These are phyloP conservation scores for Hycleus phaleratus DNA, from an alignment of 1,140 invertebrate genomes.

Conservation along the genomic window DNA sequence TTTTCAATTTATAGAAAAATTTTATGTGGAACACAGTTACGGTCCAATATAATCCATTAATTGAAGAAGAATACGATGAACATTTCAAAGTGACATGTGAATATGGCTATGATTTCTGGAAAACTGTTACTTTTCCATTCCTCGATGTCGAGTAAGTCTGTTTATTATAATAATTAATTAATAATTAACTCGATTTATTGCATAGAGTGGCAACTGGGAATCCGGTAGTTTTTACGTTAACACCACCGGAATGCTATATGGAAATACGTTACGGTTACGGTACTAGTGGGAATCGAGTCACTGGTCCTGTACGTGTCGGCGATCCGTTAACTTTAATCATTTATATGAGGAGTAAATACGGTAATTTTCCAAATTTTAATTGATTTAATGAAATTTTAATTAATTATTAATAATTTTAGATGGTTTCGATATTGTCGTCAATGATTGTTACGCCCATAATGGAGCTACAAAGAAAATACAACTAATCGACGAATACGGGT, in stretches of 20 bases:
- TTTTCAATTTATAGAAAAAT: conserved; percentile 60
- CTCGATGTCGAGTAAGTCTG: conserved; percentile 85
- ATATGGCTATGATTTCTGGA: conserved; percentile 94
- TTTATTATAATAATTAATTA: not conserved
- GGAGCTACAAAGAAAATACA: conserved; percentile 86
- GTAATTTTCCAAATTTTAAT: conserved; percentile 42
- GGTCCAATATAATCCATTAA: conserved; percentile 87
- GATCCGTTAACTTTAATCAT: conserved; percentile 88
- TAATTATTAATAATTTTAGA: conserved; percentile 48
- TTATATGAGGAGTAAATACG: conserved; percentile 90
- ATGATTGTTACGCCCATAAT: conserved; percentile 91
- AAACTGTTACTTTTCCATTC: conserved; percentile 91
- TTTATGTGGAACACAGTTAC: conserved; percentile 95
- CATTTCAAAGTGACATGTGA: conserved; percentile 95
- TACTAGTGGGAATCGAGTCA: conserved; percentile 70
- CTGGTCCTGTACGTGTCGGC: conserved; percentile 82
- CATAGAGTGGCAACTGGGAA: conserved; percentile 83
- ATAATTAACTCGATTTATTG: conserved; percentile 15
- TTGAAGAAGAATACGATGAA: conserved; percentile 91
- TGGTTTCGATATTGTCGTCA: conserved; percentile 93
- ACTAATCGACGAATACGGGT: conserved; percentile 88
- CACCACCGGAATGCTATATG: conserved; percentile 92
- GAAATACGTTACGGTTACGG: conserved; percentile 86
- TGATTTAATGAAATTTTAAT: not conserved
- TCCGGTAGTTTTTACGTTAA: conserved; percentile 87